Percentiles rank a stretch among this genome's conserved stretches.
phyloP scores from a whole-genome alignment of 2,888 invertebrate genomes.

The Sesia apiformis region DNA sequence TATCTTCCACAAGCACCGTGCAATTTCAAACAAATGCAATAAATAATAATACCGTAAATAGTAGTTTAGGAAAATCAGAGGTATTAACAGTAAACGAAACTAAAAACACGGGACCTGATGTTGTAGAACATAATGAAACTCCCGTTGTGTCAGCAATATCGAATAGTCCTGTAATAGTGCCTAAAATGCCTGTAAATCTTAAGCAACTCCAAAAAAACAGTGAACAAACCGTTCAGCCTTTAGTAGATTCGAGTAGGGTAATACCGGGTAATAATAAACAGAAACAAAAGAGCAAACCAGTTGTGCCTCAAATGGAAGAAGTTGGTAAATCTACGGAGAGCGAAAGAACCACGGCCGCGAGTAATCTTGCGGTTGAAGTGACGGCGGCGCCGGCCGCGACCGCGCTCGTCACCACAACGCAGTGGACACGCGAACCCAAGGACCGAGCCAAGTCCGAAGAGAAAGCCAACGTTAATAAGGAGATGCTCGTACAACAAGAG shows the following conservation, averaged over 20 bases:
- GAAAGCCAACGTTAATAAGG: conserved; percentile 15
- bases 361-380: conserved; percentile 1
- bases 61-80: conserved; percentile 63
- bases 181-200: conserved; percentile 62
- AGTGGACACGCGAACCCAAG: conserved; percentile 41
- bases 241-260: conserved; percentile 56
- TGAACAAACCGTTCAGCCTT: conserved; percentile 41
- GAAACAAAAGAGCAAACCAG: conserved; percentile 41
- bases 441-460: conserved; percentile 39
- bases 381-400: conserved; percentile 7
- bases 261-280: conserved; percentile 40
- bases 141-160: conserved; percentile 83
- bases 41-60: conserved; percentile 48
- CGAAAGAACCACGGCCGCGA: conserved; percentile 12
- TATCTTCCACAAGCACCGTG: conserved; percentile 33
- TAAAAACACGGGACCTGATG: conserved; percentile 50
- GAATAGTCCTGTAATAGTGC: conserved; percentile 79
- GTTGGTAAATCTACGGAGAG: conserved; percentile 29
- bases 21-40: conserved; percentile 57
- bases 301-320: conserved; percentile 46
- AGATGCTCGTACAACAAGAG: conserved; percentile 19
- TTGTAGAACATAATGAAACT: conserved; percentile 57
- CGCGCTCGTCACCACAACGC: conserved; percentile 31
- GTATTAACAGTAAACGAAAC: conserved; percentile 56
- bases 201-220: conserved; percentile 54